A percentile compares a stretch with the other conserved stretches of the same genome.
Evolutionary conservation across 2,113 vertebrate species (phyloP).

Genomic region (Zosterops hypoxanthus): DNA sequence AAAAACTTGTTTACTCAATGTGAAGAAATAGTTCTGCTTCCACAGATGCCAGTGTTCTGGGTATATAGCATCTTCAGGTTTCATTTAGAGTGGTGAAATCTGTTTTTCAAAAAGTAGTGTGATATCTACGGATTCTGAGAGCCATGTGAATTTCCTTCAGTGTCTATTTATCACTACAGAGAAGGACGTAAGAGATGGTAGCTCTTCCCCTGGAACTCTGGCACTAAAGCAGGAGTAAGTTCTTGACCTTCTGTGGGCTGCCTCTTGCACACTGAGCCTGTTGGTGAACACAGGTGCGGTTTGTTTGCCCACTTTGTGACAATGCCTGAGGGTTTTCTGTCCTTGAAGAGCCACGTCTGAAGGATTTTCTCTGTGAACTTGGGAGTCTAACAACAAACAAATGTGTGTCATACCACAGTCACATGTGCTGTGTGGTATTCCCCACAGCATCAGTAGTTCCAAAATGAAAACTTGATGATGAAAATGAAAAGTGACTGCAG

Average conservation of each 20-base stretch:
- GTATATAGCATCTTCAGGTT: not conserved
- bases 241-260: not conserved
- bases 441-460: not conserved
- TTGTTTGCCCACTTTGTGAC: not conserved
- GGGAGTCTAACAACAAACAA: not conserved
- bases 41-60: not conserved
- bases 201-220: not conserved
- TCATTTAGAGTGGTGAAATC: not conserved
- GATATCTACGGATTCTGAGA: not conserved
- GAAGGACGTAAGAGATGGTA: not conserved
- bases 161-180: not conserved
- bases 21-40: not conserved
- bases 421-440: not conserved
- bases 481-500: not conserved
- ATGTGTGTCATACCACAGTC: rapidly evolving
- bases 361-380: not conserved
- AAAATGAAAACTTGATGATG: not conserved
- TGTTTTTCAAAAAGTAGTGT: not conserved
- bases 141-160: not conserved
- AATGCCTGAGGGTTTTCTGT: not conserved
- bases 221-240: not conserved
- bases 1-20: not conserved
- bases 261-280: not conserved
- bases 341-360: not conserved
- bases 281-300: not conserved